Evolutionary conservation across 2,888 invertebrate genomes (phyloP).

Genomic region (Smittia sp.): DNA sequence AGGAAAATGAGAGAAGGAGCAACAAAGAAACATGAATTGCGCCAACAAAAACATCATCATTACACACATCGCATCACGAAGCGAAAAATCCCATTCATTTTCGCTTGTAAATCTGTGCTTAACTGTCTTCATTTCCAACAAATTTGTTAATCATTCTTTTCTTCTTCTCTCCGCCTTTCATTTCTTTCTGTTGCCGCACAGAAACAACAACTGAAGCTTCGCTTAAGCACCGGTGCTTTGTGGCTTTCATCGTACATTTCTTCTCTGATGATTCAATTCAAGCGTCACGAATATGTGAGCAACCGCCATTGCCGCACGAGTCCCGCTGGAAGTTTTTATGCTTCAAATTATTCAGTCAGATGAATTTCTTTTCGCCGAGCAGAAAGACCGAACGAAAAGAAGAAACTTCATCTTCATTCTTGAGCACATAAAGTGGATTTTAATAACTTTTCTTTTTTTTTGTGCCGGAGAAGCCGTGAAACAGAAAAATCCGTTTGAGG

Average conservation of each 20-base stretch:
- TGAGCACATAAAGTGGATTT: constrained; percentile 22
- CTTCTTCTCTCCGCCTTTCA: constrained; percentile 1
- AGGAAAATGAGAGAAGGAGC: neutral
- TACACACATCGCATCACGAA: constrained; percentile 21
- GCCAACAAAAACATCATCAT: constrained; percentile 22
- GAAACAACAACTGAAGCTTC: neutral
- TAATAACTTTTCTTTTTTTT: constrained; percentile 28
- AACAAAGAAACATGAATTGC: constrained; percentile 20
- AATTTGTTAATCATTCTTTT: constrained; percentile 26
- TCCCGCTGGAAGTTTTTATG: neutral
- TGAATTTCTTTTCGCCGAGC: neutral
- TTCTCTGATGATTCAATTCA: constrained; percentile 17
- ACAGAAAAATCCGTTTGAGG: constrained; percentile 14
- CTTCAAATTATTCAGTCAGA: neutral
- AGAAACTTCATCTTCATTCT: constrained; percentile 6
- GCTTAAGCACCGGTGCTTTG: neutral
- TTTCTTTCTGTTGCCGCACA: neutral
- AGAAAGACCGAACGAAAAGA: neutral
- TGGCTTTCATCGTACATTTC: neutral
- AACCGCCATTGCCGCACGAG: neutral
- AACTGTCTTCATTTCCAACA: constrained; percentile 26
- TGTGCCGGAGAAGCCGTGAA: neutral
- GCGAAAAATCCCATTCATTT: constrained; percentile 21
- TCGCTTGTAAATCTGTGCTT: constrained; percentile 24
- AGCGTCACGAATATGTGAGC: neutral